Evolutionary conservation across 2,797 vertebrate genomes (phyloP).

Genomic region (Paramormyrops hopkinsi): DNA sequence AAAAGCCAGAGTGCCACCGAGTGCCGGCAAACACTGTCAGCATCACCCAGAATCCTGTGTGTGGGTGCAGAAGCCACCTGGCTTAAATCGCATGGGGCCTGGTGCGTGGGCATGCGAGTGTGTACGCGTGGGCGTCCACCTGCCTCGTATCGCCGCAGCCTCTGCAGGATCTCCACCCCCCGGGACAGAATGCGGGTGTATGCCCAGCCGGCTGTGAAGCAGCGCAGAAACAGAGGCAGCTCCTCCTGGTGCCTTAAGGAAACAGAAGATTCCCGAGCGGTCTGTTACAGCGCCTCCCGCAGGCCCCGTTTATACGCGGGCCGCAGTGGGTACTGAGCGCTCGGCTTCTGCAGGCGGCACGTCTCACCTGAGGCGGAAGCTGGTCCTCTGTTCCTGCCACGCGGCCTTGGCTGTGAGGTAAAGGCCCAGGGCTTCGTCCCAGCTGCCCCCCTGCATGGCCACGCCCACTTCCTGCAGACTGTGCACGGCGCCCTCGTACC

Average conservation of each 20-base stretch:
- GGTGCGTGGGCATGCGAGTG: background rate
- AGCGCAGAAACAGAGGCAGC: slow-evolving; percentile 79
- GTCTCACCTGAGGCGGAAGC: slow-evolving; percentile 70
- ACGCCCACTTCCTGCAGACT: slow-evolving; percentile 69
- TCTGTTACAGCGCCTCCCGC: background rate
- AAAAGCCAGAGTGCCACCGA: background rate
- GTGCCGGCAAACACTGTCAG: background rate
- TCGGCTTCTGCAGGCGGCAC: background rate
- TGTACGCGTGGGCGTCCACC: background rate
- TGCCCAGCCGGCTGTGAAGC: slow-evolving; percentile 85
- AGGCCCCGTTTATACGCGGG: background rate
- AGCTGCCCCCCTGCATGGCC: slow-evolving; percentile 74
- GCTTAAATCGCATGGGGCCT: background rate
- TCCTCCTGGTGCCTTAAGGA: slow-evolving; percentile 63
- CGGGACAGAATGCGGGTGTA: slow-evolving; percentile 81
- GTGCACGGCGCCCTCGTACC: slow-evolving; percentile 74
- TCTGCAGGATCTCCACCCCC: slow-evolving; percentile 86
- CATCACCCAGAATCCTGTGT: background rate
- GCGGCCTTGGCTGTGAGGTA: slow-evolving; percentile 62
- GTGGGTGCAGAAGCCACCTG: background rate
- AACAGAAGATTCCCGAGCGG: slow-evolving; percentile 1
- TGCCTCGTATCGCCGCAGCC: slow-evolving; percentile 82
- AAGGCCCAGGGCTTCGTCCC: slow-evolving; percentile 74
- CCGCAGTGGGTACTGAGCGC: background rate
- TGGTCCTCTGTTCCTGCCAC: slow-evolving; percentile 67